A percentile compares a stretch with the other conserved stretches of the same genome.
Evolutionary conservation across 2,797 vertebrate genomes (phyloP).

Genomic region (Mionectes olivaceus): DNA sequence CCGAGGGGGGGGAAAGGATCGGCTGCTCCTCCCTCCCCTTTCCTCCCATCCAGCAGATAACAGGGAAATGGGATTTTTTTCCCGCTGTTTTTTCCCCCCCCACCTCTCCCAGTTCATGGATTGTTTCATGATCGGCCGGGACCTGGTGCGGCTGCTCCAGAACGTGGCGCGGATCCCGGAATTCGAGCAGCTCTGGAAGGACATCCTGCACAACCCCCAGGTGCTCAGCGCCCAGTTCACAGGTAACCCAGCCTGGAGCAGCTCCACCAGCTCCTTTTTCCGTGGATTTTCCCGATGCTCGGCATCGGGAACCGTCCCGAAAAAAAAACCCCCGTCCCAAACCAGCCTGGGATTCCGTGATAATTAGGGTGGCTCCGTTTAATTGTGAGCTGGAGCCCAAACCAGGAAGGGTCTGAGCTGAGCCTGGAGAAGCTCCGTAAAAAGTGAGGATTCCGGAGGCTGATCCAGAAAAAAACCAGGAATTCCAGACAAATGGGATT

Average conservation of each 20-base stretch:
- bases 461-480: too few relatives aligned
- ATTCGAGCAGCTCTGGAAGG: conserved; percentile 93
- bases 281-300: background rate
- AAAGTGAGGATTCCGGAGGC: background rate
- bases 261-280: background rate
- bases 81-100: too few relatives aligned
- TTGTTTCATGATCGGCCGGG: conserved; percentile 94
- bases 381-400: background rate
- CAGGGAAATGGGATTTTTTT: background rate
- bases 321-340: background rate
- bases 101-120: conserved; percentile 88
- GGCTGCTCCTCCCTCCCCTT: background rate
- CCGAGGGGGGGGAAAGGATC: background rate
- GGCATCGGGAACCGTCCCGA: rapidly evolving
- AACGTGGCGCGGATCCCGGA: conserved; percentile 95
- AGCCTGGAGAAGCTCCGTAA: background rate
- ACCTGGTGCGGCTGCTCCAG: conserved; percentile 93
- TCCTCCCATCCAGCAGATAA: background rate
- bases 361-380: background rate
- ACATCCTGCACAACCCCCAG: conserved; percentile 93
- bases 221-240: conserved; percentile 90
- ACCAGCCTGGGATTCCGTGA: background rate
- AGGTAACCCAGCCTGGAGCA: conserved; percentile 19
- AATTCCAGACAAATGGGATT: background rate
- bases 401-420: background rate